These are phyloP conservation scores for Cacatua alba DNA, from an alignment of 2,113 vertebrate species.

Conservation along the genomic window DNA sequence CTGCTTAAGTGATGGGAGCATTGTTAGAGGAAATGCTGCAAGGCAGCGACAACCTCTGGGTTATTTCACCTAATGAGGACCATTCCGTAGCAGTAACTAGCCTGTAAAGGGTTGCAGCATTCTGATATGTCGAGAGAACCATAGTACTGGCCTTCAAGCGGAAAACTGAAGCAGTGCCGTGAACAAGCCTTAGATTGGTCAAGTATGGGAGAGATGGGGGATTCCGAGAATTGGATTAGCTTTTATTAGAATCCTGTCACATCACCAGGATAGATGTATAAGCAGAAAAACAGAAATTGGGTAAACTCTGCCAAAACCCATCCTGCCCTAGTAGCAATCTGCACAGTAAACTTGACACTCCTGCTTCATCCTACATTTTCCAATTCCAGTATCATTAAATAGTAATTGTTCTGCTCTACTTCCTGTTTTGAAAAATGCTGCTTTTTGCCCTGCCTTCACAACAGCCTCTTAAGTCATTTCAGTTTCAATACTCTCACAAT, in stretches of 20 bases:
- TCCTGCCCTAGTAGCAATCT: background rate
- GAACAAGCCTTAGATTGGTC: background rate
- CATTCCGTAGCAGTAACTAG: background rate
- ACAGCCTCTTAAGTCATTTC: constrained; percentile 50
- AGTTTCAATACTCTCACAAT: constrained; percentile 30
- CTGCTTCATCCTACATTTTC: constrained; percentile 44
- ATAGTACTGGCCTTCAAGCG: background rate
- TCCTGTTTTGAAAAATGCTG: constrained; percentile 59
- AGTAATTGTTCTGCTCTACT: constrained; percentile 60
- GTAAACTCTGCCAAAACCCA: constrained; percentile 48
- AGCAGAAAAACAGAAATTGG: constrained; percentile 57
- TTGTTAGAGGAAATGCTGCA: background rate
- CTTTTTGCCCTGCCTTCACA: constrained; percentile 42
- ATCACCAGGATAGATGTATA: background rate
- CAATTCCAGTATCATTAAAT: constrained; percentile 49
- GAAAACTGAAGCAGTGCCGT: background rate
- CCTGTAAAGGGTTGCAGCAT: background rate
- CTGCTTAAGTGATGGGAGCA: background rate
- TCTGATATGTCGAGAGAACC: background rate
- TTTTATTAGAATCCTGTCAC: constrained; percentile 33
- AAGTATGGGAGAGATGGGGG: background rate
- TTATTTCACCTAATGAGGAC: constrained; percentile 45
- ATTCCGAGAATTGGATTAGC: constrained; percentile 46
- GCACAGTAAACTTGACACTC: constrained; percentile 28
- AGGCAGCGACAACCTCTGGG: background rate